A percentile compares a stretch with the other conserved stretches of the same genome.
Evolutionary conservation across 1,140 invertebrate genomes (phyloP).

Genomic region (Polypedilum vanderplanki): DNA sequence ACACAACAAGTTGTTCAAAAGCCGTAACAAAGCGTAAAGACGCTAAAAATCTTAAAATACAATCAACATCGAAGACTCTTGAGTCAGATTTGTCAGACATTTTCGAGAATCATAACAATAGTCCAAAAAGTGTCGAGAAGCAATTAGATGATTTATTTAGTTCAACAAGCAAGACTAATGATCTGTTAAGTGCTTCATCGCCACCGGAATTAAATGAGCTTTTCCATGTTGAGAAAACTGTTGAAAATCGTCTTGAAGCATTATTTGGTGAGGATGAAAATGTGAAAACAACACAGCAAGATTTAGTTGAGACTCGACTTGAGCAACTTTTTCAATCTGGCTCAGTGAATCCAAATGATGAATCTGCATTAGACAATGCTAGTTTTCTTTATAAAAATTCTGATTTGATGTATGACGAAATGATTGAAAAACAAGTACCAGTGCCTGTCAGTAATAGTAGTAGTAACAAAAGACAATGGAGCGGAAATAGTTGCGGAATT

Average conservation of each 20-base stretch:
- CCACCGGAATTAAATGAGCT: background rate
- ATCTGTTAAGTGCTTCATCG: background rate
- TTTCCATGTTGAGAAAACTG: constrained; percentile 35
- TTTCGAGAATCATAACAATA: constrained; percentile 8
- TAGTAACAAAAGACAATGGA: constrained; percentile 31
- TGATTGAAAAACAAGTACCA: constrained; percentile 32
- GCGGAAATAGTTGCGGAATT: constrained; percentile 13
- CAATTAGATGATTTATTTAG: constrained; percentile 16
- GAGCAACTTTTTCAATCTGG: constrained; percentile 42
- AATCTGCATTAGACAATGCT: constrained; percentile 2
- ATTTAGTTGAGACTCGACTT: constrained; percentile 41
- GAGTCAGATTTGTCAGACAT: constrained; percentile 15
- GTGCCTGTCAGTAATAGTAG: constrained; percentile 29
- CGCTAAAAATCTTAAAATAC: background rate
- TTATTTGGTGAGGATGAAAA: constrained; percentile 40
- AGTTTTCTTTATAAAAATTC: constrained; percentile 33
- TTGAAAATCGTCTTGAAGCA: constrained; percentile 42
- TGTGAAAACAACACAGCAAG: constrained; percentile 31
- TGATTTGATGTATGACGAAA: constrained; percentile 35
- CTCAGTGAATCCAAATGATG: constrained; percentile 35
- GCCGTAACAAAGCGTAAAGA: background rate
- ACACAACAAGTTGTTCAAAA: background rate
- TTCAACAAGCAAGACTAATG: constrained; percentile 23
- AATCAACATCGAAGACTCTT: background rate
- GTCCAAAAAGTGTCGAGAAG: constrained; percentile 15